phyloP scores from a whole-genome alignment of 2,113 vertebrate genomes.

The Caranx melampygus region DNA sequence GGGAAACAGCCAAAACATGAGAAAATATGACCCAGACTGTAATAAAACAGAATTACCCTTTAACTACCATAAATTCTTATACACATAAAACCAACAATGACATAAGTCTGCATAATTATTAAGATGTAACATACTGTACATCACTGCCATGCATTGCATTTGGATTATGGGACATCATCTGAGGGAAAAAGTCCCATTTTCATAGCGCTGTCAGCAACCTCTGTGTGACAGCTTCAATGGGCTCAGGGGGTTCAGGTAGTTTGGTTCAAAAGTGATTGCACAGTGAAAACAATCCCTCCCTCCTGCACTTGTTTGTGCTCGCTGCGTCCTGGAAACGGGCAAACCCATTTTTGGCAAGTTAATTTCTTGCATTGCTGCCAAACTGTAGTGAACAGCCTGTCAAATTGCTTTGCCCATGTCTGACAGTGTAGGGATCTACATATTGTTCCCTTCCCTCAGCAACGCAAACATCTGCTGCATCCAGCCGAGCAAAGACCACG shows the following conservation, averaged over 20 bases:
- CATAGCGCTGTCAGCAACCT: slow-evolving; percentile 48
- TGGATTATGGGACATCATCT: slow-evolving; percentile 14
- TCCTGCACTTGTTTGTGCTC: slow-evolving; percentile 14
- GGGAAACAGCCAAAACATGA: neutral
- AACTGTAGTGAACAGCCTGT: slow-evolving; percentile 41
- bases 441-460: slow-evolving; percentile 38
- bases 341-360: slow-evolving; percentile 40
- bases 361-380: slow-evolving; percentile 40
- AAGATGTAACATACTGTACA: slow-evolving; percentile 60
- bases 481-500: slow-evolving; percentile 1
- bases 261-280: slow-evolving; percentile 67
- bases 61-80: slow-evolving; percentile 3
- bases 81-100: slow-evolving; percentile 50
- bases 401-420: slow-evolving; percentile 33
- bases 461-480: slow-evolving; percentile 38
- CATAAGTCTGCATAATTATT: slow-evolving; percentile 62
- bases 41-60: slow-evolving; percentile 11
- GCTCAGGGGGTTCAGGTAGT: slow-evolving; percentile 53
- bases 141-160: slow-evolving; percentile 70
- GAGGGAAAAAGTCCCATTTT: slow-evolving; percentile 23
- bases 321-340: slow-evolving; percentile 39
- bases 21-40: slow-evolving; percentile 26
- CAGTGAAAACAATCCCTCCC: slow-evolving; percentile 62
- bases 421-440: slow-evolving; percentile 24
- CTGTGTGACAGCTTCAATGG: neutral